phyloP scores from a whole-genome alignment of 2,888 invertebrate genomes.

The Trichogramma dendrolimi region DNA sequence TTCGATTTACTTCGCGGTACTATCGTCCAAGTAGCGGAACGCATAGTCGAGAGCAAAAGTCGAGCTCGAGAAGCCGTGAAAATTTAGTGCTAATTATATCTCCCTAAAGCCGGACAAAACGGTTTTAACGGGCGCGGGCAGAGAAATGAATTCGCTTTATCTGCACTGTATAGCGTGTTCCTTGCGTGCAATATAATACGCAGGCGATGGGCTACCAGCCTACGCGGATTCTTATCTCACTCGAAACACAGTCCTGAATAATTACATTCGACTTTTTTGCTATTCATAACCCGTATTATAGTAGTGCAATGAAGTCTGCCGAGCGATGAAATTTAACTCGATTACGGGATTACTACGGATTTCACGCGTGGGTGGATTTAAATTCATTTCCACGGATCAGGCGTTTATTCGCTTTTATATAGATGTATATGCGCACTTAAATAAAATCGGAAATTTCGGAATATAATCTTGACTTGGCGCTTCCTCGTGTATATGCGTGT shows the following conservation, averaged over 20 bases:
- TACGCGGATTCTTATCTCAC: slow-evolving; percentile 17
- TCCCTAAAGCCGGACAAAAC: slow-evolving; percentile 13
- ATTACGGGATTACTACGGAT: slow-evolving; percentile 23
- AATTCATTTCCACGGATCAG: too few species aligned
- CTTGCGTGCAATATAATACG: slow-evolving; percentile 15
- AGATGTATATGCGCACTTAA: too few species aligned
- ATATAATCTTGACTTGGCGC: too few species aligned
- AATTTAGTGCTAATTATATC: slow-evolving; percentile 32
- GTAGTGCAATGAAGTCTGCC: slow-evolving; percentile 5
- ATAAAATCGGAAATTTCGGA: too few species aligned
- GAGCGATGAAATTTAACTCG: slow-evolving; percentile 27
- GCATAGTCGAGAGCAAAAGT: neutral
- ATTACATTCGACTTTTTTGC: slow-evolving; percentile 3
- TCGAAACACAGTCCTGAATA: slow-evolving; percentile 17
- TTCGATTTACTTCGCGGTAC: too few species aligned
- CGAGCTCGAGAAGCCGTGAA: slow-evolving; percentile 24
- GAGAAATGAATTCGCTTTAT: slow-evolving; percentile 21
- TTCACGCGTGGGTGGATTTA: neutral
- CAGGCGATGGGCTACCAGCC: neutral
- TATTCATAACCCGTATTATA: slow-evolving; percentile 3
- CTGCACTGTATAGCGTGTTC: slow-evolving; percentile 2
- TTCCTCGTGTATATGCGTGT: too few species aligned
- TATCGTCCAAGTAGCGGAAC: neutral
- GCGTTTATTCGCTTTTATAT: too few species aligned
- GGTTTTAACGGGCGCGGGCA: neutral